These are phyloP conservation scores for Nylanderia fulva DNA, from an alignment of 1,140 invertebrate genomes.

Conservation along the genomic window DNA sequence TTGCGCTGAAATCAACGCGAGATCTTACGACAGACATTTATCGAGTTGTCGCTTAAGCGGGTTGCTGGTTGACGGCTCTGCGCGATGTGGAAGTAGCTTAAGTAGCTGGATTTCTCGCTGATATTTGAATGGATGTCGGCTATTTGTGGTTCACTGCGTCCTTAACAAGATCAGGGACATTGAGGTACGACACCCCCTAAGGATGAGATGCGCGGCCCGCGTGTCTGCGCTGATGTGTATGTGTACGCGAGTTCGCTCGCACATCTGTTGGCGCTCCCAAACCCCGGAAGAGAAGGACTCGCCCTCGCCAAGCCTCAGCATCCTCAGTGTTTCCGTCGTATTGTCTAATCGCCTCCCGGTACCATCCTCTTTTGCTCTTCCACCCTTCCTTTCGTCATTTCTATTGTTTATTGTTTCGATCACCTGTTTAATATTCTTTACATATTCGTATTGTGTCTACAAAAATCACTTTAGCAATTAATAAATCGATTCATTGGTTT, in stretches of 20 bases:
- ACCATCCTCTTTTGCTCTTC: conserved; percentile 63
- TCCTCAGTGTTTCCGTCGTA: conserved; percentile 77
- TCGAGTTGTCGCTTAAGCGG: conserved; percentile 60
- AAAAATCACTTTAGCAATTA: too few species aligned
- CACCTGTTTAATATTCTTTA: too few species aligned
- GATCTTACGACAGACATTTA: conserved; percentile 52
- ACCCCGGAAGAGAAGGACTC: conserved; percentile 67
- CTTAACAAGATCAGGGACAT: conserved; percentile 84
- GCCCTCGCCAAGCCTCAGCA: conserved; percentile 56
- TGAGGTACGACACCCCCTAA: conserved; percentile 65
- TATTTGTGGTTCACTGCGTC: conserved; percentile 84
- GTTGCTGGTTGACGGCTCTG: conserved; percentile 50
- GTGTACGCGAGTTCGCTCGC: conserved; percentile 47
- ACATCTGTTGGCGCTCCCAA: conserved; percentile 84
- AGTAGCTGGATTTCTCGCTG: conserved; percentile 79
- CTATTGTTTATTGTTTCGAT: too few species aligned
- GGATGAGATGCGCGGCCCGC: conserved; percentile 65
- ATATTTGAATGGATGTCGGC: conserved; percentile 84
- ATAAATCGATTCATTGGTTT: too few species aligned
- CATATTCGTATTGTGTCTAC: too few species aligned
- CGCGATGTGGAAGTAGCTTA: conserved; percentile 70
- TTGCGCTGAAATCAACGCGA: conserved; percentile 38
- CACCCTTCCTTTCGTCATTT: conserved; percentile 59
- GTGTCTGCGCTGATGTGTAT: conserved; percentile 31
- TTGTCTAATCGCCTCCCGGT: conserved; percentile 82